Percentiles rank a stretch among this genome's conserved stretches.
Evolutionary conservation across 23 tunicate genomes (phyloP).

Genomic region (Diplosoma virens): DNA sequence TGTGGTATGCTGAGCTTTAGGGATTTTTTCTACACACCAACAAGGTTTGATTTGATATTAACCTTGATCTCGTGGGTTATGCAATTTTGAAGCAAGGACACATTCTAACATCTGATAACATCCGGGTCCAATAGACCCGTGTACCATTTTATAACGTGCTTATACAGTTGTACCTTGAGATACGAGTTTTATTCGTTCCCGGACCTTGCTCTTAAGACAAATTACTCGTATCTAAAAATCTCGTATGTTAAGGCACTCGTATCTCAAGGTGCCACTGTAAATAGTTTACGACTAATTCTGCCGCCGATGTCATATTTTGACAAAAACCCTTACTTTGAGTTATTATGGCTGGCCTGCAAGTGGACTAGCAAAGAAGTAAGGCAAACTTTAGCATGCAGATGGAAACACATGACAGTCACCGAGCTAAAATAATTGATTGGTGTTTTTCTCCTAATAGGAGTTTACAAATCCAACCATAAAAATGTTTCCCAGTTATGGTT

Average conservation of each 20-base stretch:
- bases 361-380: not conserved
- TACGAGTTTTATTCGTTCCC: no score
- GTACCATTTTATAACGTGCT: constrained; percentile 4
- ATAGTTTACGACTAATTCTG: not conserved
- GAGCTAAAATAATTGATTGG: constrained; percentile 2
- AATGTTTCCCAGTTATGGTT: no score
- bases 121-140: not conserved
- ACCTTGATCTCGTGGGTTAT: not conserved
- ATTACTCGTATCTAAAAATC: no score
- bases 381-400: not conserved
- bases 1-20: not conserved
- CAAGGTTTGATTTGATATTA: not conserved
- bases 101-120: not conserved
- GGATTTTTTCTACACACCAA: not conserved
- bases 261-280: no score
- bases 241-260: no score
- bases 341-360: not conserved
- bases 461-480: not conserved
- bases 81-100: not conserved
- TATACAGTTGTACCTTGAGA: no score
- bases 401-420: not conserved
- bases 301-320: not conserved
- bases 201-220: no score
- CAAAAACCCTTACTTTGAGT: not conserved
- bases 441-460: not conserved